Evolutionary conservation across 2,113 vertebrate genomes (phyloP), one percentile per base, ranked within the genome.

Genomic region (Pelodiscus sinensis): DNA sequence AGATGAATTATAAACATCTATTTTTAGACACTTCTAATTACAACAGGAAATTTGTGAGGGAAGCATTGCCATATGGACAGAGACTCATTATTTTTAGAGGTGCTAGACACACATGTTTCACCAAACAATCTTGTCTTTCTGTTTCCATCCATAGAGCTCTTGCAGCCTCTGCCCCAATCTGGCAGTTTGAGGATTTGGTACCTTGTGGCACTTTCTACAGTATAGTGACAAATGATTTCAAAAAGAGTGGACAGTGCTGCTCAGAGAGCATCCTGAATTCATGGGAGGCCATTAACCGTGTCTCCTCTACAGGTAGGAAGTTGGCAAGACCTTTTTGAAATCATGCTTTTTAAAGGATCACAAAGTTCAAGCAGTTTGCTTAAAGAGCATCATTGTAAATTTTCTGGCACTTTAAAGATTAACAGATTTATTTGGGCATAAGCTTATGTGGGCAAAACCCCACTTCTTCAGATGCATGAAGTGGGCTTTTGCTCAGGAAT

Each of bases 111-210:
- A 3, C 60, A 8, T 31, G 1, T 50, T 68, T 57, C 55, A 21
- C 13, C 9, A 79, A 25, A 83, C 9, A 19, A 22, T 65, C 10
- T 81, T 82, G 25, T 35, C 51, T 35, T 78, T 83, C 77, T 60
- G 0, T 77, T 8, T 93, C 19, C 21, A 15, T 88, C 88, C 88
- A 87, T 97, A 99, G 99, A 92, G 99, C 99, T 94, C 97, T 99
- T 92, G 99, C 99, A 79, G 97, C 99, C 11, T 99, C 99, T 1
- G 99, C 99, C 50, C 99, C 99, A 1, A 99, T 99, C 96, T 99
- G 98, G 99, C 99, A 99, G 94, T 99, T 99, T 96, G 97, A 98
- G 22, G 97, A 97, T 87, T 96, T 99, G 98, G 98, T 98, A 94
- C 98, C 98, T 0, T 99, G 99, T 96, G 98, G 98, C 68, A 88